Conservation (phyloP, 2,797 vertebrate species). For the Cygnus olor region DNA sequence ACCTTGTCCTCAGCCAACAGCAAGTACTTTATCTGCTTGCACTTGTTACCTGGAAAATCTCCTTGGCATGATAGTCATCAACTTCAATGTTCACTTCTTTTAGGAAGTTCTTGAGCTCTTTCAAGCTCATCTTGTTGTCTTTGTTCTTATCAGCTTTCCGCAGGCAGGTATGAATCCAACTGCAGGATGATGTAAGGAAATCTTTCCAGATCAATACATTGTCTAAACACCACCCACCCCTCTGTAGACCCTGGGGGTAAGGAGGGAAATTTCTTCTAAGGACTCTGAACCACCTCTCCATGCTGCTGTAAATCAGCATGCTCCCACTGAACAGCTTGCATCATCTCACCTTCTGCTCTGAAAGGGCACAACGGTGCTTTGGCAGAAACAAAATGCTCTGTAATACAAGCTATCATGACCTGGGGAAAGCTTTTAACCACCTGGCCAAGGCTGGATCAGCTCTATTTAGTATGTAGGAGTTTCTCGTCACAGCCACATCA, state of each 20-base stretch:
- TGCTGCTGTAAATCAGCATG: not conserved
- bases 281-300: constrained; percentile 15
- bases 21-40: not conserved
- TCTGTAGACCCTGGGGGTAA: not conserved
- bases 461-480: constrained; percentile 2
- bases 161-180: constrained; percentile 95
- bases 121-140: constrained; percentile 95
- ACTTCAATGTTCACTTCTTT: constrained; percentile 90
- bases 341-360: constrained; percentile 26
- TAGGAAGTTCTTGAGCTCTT: constrained; percentile 93
- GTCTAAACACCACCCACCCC: not conserved
- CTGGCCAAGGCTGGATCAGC: not conserved
- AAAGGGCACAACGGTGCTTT: not conserved
- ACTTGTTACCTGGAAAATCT: constrained; percentile 86
- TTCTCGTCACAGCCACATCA: not conserved
- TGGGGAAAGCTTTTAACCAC: constrained; percentile 15
- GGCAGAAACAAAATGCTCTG: not conserved
- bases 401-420: not conserved
- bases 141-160: constrained; percentile 93
- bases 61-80: constrained; percentile 85
- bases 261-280: not conserved
- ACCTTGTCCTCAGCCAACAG: not conserved
- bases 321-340: not conserved
- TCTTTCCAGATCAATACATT: not conserved
- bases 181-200: constrained; percentile 84